Conservation (phyloP, 1,140 invertebrate species). For the Piezodorus guildinii region DNA sequence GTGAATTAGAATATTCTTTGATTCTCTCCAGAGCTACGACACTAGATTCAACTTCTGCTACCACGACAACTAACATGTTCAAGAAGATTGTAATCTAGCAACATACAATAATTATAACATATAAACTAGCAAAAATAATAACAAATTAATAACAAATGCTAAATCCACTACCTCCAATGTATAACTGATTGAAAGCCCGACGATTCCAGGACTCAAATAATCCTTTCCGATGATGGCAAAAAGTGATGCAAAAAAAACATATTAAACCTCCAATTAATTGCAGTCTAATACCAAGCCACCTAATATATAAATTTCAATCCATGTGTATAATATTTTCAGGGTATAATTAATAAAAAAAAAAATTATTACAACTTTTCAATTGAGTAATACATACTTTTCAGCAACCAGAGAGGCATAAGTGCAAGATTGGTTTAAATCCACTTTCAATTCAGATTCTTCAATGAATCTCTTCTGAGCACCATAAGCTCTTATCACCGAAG, state of each 20-base stretch:
- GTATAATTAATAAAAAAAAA: no score
- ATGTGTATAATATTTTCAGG: not conserved
- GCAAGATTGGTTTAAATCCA: slow-evolving; percentile 76
- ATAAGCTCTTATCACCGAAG: slow-evolving; percentile 62
- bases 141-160: not conserved
- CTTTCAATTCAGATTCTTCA: slow-evolving; percentile 63
- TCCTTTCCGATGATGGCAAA: no score
- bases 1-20: slow-evolving; percentile 77
- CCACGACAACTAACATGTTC: slow-evolving; percentile 94
- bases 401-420: slow-evolving; percentile 75
- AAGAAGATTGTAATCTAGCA: slow-evolving; percentile 77
- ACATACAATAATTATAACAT: slow-evolving; percentile 46
- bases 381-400: slow-evolving; percentile 55
- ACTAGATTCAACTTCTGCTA: slow-evolving; percentile 91
- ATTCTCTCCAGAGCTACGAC: slow-evolving; percentile 96
- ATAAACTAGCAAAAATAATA: slow-evolving; percentile 41
- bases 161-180: slow-evolving; percentile 56
- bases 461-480: slow-evolving; percentile 62
- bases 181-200: slow-evolving; percentile 61
- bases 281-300: no score
- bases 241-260: no score
- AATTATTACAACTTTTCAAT: no score
- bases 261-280: no score
- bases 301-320: slow-evolving; percentile 10
- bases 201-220: slow-evolving; percentile 51